Conservation (phyloP, 2,888 invertebrate genomes). For the Synergus gifuensis region DNA sequence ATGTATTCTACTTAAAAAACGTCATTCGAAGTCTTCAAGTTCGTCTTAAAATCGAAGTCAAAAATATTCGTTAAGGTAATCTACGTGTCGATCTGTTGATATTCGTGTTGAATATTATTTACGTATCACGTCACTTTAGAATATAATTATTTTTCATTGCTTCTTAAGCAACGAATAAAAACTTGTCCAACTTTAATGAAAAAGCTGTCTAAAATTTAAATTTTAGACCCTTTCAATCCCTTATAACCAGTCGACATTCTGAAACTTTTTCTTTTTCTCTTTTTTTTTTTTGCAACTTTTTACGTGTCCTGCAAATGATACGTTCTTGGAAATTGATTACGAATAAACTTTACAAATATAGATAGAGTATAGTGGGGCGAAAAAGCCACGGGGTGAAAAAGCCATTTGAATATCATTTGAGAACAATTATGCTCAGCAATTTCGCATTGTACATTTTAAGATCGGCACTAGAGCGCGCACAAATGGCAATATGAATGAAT, state of each 20-base stretch:
- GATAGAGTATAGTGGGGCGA: no score
- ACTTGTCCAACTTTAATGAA: neutral
- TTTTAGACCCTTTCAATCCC: no score
- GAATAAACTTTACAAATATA: neutral
- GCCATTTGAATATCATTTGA: no score
- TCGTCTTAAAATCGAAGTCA: neutral
- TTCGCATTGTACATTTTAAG: no score
- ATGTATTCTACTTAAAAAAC: neutral
- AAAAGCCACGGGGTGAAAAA: no score
- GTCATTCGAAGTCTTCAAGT: neutral
- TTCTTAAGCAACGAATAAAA: neutral
- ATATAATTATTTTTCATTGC: neutral
- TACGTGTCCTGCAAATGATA: neutral
- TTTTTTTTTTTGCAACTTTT: neutral
- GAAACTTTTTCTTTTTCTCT: neutral
- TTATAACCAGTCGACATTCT: neutral
- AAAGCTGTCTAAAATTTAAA: no score
- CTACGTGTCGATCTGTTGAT: neutral
- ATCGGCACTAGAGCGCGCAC: no score
- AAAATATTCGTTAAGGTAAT: neutral
- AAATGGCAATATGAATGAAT: no score
- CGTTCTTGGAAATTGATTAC: neutral
- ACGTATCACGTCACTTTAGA: neutral
- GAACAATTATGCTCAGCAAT: no score
- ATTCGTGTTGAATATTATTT: neutral